phyloP scores from a whole-genome alignment of 2,888 invertebrate species.

The Cephalotes varians region DNA sequence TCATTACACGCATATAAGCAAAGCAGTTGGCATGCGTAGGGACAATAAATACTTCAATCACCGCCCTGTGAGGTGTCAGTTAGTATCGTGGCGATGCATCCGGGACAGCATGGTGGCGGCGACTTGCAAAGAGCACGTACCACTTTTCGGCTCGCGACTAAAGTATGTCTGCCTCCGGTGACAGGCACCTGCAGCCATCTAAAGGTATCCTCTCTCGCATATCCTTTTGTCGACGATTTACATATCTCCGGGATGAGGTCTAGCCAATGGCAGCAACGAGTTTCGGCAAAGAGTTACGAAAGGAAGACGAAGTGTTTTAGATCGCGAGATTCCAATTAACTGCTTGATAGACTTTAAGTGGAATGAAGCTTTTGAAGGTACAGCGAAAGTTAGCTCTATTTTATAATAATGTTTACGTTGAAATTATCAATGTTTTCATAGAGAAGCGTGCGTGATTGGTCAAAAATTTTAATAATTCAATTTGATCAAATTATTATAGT shows the following conservation, averaged over 20 bases:
- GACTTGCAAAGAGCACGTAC: constrained; percentile 81
- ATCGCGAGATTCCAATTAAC: constrained; percentile 26
- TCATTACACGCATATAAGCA: constrained; percentile 82
- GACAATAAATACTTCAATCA: constrained; percentile 85
- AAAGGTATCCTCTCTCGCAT: constrained; percentile 53
- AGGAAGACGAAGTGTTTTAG: constrained; percentile 34
- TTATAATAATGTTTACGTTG: neutral
- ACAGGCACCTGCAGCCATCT: constrained; percentile 84
- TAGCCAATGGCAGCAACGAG: constrained; percentile 51
- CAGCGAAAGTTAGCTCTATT: neutral
- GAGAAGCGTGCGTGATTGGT: neutral
- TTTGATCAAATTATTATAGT: neutral
- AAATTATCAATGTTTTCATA: neutral
- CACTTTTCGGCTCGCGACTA: constrained; percentile 76
- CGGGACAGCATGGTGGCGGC: constrained; percentile 80
- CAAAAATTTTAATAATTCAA: neutral
- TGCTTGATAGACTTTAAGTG: constrained; percentile 1
- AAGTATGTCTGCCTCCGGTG: constrained; percentile 82
- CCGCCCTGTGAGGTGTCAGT: constrained; percentile 85
- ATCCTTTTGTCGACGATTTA: constrained; percentile 75
- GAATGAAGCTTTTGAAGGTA: constrained; percentile 9
- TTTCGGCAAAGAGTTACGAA: constrained; percentile 33
- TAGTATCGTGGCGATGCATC: constrained; percentile 80
- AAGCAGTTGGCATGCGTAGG: constrained; percentile 54
- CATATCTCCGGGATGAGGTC: constrained; percentile 75